Base-by-base conservation (phyloP, 2,888 invertebrate genomes). In the Drosophila melanosoma region DNA sequence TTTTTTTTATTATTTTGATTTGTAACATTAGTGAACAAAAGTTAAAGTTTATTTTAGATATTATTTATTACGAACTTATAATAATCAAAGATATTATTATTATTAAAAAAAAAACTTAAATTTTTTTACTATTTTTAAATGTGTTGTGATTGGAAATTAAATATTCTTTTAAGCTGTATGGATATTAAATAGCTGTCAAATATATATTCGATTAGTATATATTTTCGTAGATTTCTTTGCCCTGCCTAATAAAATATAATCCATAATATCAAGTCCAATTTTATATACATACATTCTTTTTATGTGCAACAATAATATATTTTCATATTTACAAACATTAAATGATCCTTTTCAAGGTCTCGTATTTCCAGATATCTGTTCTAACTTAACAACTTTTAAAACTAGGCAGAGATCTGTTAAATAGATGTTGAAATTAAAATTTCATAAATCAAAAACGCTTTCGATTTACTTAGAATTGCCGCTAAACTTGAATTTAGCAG, bases 401-500 rank as follows among this genome's bases (percentile, higher is more conserved):
- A 54, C 69, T 15, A 58, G 70, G 61, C 42, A 32, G 33, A 7
- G 20, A 62, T 57, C 49, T 54, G 35, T 58, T 65, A 56, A 64
- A 60, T 48, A 33, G 56, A 51, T 45, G 40, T 52, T 10, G 36
- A 60, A 49, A 59, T 52, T 54, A 20, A 48, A 53, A 42, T 40
- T 32, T 17, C 42, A 48, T 60, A 12, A n/a, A 17, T n/a, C 4
- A 11, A 23, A 60, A 59, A 40, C n/a, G 69, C 71, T 77, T 81
- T 83, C 57, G 71, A 59, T 83, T 83, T 80, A 40, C 45, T 64
- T 74, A 62, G 64, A 82, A 82, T 70, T 84, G 75, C 73, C 75
- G 81, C 70, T 64, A 67, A 68, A 84, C 84, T 84, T 70, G 84
- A 58, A 71, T 76, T 67, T 52, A 33, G 40, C 38, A 48, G 32